A percentile compares a stretch with the other conserved stretches of the same genome.
These are phyloP conservation scores for Elysia chlorotica DNA, from an alignment of 1,140 invertebrate genomes.

Conservation along the genomic window DNA sequence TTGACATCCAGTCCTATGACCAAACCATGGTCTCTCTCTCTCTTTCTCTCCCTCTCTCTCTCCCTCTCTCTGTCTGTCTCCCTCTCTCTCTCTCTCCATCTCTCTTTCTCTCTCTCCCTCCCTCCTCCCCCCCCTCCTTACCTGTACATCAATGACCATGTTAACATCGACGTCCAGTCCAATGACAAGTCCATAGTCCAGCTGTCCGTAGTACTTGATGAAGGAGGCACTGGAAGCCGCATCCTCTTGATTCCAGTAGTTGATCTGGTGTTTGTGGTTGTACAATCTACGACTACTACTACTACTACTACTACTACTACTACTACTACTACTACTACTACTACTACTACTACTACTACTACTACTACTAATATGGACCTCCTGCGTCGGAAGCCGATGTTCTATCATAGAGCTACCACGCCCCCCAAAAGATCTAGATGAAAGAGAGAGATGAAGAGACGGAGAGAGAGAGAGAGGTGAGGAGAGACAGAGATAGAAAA, in stretches of 20 bases:
- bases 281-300: no score
- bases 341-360: no score
- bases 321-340: no score
- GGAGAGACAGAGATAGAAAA: constrained; percentile 83
- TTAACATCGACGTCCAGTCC: constrained; percentile 90
- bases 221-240: constrained; percentile 26
- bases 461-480: constrained; percentile 28
- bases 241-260: constrained; percentile 49
- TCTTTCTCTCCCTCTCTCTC: no score
- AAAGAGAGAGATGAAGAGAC: background rate
- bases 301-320: no score
- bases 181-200: constrained; percentile 78
- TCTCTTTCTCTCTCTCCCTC: no score
- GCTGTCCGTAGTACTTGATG: constrained; percentile 43
- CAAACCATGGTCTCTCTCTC: constrained; percentile 67
- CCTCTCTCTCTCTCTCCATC: no score
- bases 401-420: background rate
- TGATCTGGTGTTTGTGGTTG: constrained; percentile 39
- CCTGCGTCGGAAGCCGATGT: background rate
- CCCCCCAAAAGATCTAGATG: background rate
- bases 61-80: no score
- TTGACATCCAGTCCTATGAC: constrained; percentile 92
- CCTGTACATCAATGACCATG: constrained; percentile 91
- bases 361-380: background rate
- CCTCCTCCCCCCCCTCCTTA: no score